Evolutionary conservation across 2,888 invertebrate genomes (phyloP).

Genomic region (Clistopyga incitator): DNA sequence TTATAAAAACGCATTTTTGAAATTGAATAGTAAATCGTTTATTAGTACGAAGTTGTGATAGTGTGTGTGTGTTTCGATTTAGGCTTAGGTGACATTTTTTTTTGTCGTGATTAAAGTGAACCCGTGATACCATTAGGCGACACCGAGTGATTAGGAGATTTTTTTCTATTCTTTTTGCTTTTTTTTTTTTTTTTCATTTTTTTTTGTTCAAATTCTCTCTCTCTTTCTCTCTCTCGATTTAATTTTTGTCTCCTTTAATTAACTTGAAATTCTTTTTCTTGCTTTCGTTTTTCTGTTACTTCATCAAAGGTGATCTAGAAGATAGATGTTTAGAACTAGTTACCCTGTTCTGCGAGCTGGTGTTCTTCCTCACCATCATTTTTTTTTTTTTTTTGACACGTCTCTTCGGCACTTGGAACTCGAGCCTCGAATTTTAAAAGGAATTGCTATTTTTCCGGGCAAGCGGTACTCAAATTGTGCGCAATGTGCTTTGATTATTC

Average conservation of each 20-base stretch:
- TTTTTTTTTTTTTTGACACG: conserved; percentile 44
- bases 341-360: conserved; percentile 82
- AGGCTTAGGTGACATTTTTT: conserved; percentile 61
- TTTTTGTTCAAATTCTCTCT: conserved; percentile 56
- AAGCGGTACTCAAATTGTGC: too few relatives aligned
- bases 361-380: conserved; percentile 76
- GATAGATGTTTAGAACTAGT: conserved; percentile 82
- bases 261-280: conserved; percentile 41
- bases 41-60: conserved; percentile 82
- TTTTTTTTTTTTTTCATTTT: too few relatives aligned
- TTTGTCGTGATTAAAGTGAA: conserved; percentile 76
- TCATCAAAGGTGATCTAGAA: conserved; percentile 76
- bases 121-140: conserved; percentile 78
- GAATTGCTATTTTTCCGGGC: neutral
- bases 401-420: conserved; percentile 31
- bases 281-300: conserved; percentile 34
- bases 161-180: conserved; percentile 59
- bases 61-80: conserved; percentile 69
- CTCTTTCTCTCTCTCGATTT: conserved; percentile 52
- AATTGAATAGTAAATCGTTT: conserved; percentile 82
- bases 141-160: conserved; percentile 74
- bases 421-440: neutral
- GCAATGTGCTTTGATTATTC: too few relatives aligned
- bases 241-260: conserved; percentile 31
- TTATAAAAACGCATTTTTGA: conserved; percentile 66